Base-by-base conservation (phyloP, 2,888 invertebrate species). In the Anthophora plumipes region DNA sequence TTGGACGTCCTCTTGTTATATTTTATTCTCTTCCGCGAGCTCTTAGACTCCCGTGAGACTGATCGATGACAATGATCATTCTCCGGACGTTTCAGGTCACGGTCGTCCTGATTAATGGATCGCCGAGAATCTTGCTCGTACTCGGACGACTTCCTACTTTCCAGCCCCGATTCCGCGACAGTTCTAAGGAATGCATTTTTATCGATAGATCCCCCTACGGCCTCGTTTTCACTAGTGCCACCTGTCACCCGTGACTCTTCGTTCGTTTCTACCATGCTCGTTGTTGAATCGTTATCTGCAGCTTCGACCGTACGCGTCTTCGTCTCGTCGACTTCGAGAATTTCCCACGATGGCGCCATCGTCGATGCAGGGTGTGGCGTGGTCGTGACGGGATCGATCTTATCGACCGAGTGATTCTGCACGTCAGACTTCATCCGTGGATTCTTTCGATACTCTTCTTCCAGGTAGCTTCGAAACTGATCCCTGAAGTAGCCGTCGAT, bases 401-500 rank as follows among this genome's bases (percentile, higher is more conserved):
- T 80, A 68, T 39, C 77, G 52, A 11, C 80, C 7, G 68, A 7
- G 69, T 17, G 17, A 0, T 14, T 46, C 46, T 80, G 59, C 6
- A 92, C 64, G 55, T 93, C 91, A 4, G 87, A 83, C 4, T 85
- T 90, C 89, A 93, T 92, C 59, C 82, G 90, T 9, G 93, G 92
- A 85, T 93, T 91, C 74, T 88, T 92, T 43, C 83, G 70, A 72
- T 89, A 93, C 94, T 94, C 94, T 82, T 95, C 94, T 11, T 94
- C 90, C 68, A 96, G 89, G 89, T 96, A 94, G 84, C 94, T 95
- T 81, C 95, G 94, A 90, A 97, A 97, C 93, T 96, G 96, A 54
- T 94, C 95, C 83, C 95, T 95, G 91, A 97, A 97, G 92, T 97
- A 96, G 83, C 95, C 95, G 84, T 97, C 96, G 88, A 97, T 96